Percentiles rank a stretch among this genome's conserved stretches.
Evolutionary conservation across 2,797 vertebrate genomes (phyloP).

Genomic region (Urocyon cinereoargenteus): DNA sequence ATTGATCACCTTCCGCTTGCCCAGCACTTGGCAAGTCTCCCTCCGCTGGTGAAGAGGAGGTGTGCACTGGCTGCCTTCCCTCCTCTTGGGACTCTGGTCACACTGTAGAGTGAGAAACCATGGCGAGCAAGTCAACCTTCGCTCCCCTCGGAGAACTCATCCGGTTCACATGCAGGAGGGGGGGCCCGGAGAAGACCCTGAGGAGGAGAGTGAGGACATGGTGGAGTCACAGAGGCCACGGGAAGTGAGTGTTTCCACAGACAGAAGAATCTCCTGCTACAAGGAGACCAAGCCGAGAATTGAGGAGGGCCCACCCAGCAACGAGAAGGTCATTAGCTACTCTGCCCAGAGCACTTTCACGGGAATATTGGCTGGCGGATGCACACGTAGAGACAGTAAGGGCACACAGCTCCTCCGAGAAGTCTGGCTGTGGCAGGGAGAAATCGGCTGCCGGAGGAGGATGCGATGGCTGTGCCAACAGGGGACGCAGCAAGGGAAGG

Average conservation of each 20-base stretch:
- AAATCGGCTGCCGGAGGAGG: neutral
- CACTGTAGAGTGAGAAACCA: neutral
- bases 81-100: neutral
- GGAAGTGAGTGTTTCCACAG: neutral
- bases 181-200: too few species aligned
- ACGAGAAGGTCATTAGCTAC: neutral
- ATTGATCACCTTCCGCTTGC: neutral
- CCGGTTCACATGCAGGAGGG: neutral
- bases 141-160: neutral
- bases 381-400: neutral
- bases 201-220: neutral
- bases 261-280: neutral
- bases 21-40: neutral
- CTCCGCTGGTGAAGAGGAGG: neutral
- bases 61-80: neutral
- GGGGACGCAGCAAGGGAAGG: neutral
- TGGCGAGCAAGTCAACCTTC: neutral
- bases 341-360: neutral
- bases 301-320: neutral
- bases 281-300: slow-evolving; percentile 9
- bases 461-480: neutral
- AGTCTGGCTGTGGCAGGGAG: neutral
- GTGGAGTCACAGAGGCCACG: neutral
- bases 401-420: neutral
- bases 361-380: neutral